These are phyloP conservation scores for Ladona fulva DNA, from an alignment of 1,140 invertebrate genomes.

Conservation along the genomic window DNA sequence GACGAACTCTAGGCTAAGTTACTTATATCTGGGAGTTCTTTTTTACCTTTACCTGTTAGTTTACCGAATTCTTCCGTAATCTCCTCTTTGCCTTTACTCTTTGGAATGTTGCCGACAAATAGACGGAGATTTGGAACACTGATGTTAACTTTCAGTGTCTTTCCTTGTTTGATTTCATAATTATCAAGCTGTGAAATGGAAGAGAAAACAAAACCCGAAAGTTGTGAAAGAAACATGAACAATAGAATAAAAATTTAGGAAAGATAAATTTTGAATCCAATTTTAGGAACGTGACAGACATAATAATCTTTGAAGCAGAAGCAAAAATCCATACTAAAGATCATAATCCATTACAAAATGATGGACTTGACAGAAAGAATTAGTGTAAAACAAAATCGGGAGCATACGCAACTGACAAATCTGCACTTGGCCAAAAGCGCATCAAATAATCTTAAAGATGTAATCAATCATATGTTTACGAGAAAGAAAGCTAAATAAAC, in stretches of 20 bases:
- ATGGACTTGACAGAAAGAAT: not conserved
- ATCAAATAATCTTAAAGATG: too few relatives aligned
- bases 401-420: not conserved
- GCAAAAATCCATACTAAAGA: not conserved
- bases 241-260: constrained; percentile 26
- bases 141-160: constrained; percentile 99
- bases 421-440: too few relatives aligned
- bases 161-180: constrained; percentile 99
- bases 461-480: not conserved
- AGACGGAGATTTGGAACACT: constrained; percentile 99
- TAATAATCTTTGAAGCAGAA: constrained; percentile 11
- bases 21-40: constrained; percentile 17
- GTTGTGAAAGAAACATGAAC: constrained; percentile 28
- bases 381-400: constrained; percentile 21
- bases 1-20: constrained; percentile 21
- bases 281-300: constrained; percentile 17
- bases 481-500: not conserved
- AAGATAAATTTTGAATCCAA: constrained; percentile 28
- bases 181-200: constrained; percentile 92
- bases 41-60: constrained; percentile 93
- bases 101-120: constrained; percentile 99
- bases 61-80: constrained; percentile 99
- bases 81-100: constrained; percentile 99
- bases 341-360: constrained; percentile 4
- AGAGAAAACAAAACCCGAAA: constrained; percentile 45